Base-by-base conservation (phyloP, 2,888 invertebrate genomes). In the Neoitamus cyanurus region DNA sequence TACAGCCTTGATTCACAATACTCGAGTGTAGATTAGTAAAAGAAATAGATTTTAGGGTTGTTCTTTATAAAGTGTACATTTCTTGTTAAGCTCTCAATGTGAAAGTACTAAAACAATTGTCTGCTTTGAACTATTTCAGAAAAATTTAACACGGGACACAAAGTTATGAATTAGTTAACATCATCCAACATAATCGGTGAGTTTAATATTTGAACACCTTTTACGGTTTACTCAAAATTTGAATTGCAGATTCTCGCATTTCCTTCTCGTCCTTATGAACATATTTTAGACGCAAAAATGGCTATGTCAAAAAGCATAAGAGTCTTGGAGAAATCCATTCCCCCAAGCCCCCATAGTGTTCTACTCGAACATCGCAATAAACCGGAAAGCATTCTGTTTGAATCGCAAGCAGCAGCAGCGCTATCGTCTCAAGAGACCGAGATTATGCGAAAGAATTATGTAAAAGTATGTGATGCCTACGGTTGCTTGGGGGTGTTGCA, bases 401-500 rank as follows among this genome's bases (percentile, higher is more conserved):
- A 98, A 92, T 97, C 97, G 34, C 96, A 96, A 91, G 97, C 97
- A 30, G 96, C 98, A 28, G 98, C 98, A 37, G 87, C 89, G 84
- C 87, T 90, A 36, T 89, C 90, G 7, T 87, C 94, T 48, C 95
- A 96, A 91, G 98, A 99, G 92, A 96, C 96, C 3, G 98, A 98
- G 88, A 95, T 95, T 13, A 94, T 99, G 85, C 95, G 96, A 88
- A 96, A 96, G 88, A 95, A 96, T 88, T 99, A 99, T 90, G 95
- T 94, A 13, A 98, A 98, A 92, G 93, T 98, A 69, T 92, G 96
- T 83, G 99, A 99, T 92, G 98, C 97, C 0, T 99, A 99, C 91
- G 99, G 98, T 31, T 97, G 98, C 89, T 92, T 99, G 84, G 99
- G 99, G 70, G 97, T 98, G 2, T 93, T 99, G 0, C 97, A 97